Percentiles rank a stretch among this genome's conserved stretches.
Evolutionary conservation across 2,113 vertebrate genomes (phyloP).

Genomic region (Brachyhypopomus occidentalis): DNA sequence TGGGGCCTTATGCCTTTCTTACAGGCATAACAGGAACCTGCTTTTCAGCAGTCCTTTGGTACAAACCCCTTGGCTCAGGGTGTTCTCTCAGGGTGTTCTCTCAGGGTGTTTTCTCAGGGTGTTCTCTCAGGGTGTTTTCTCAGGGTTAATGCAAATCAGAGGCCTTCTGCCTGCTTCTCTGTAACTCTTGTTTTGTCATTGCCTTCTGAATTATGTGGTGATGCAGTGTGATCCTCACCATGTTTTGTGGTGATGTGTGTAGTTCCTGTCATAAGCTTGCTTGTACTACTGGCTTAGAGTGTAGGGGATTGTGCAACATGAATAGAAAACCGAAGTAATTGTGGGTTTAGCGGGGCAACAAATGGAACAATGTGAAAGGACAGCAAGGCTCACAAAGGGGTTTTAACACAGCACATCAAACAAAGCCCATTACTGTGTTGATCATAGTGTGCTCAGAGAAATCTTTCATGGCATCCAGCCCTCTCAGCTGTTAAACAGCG

Average conservation of each 20-base stretch:
- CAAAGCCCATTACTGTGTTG: conserved; percentile 19
- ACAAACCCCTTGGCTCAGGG: background rate
- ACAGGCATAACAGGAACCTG: background rate
- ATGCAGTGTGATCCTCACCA: conserved; percentile 30
- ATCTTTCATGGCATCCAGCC: background rate
- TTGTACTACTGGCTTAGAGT: conserved; percentile 49
- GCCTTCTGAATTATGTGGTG: conserved; percentile 49
- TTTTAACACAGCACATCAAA: conserved; percentile 53
- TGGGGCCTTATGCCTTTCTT: background rate
- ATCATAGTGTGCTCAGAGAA: conserved; percentile 21
- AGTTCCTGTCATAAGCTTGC: conserved; percentile 50
- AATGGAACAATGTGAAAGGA: conserved; percentile 62
- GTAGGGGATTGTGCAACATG: conserved; percentile 59
- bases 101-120: background rate
- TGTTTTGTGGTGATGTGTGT: conserved; percentile 42
- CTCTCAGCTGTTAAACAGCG: conserved; percentile 34
- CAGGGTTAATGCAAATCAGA: background rate
- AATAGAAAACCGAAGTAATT: conserved; percentile 63
- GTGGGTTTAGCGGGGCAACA: conserved; percentile 64
- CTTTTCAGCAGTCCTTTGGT: background rate
- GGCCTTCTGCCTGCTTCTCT: conserved; percentile 8
- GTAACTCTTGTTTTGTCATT: conserved; percentile 13
- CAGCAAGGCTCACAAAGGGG: conserved; percentile 22
- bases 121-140: background rate
- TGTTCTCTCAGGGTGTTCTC: background rate